These are phyloP conservation scores for Heteractis magnifica DNA, from an alignment of 92 coral and sea anemone genomes.

Conservation along the genomic window DNA sequence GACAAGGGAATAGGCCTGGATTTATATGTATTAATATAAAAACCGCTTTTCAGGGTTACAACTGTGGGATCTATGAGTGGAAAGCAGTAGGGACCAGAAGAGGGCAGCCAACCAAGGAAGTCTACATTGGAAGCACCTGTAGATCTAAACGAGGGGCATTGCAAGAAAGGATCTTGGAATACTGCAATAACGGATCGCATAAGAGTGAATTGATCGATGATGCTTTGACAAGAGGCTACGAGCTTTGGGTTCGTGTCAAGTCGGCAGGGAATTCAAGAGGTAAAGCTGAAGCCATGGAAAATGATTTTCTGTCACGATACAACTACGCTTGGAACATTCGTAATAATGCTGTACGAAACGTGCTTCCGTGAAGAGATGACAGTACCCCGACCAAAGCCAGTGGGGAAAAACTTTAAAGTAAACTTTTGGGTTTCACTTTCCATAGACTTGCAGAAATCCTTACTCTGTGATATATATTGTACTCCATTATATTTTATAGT, in stretches of 20 bases:
- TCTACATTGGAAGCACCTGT: neutral
- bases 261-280: neutral
- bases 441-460: no score
- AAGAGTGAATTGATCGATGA: neutral
- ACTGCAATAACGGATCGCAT: neutral
- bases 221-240: neutral
- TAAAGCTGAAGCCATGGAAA: neutral
- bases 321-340: neutral
- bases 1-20: neutral
- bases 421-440: no score
- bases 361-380: neutral
- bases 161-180: constrained; percentile 29
- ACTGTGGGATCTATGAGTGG: constrained; percentile 75
- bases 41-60: neutral
- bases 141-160: constrained; percentile 25
- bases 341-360: neutral
- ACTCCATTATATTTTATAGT: no score
- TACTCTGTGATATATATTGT: no score
- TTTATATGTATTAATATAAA: constrained; percentile 19
- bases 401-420: no score
- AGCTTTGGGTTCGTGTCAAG: neutral
- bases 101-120: neutral
- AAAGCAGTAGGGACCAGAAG: neutral
- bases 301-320: neutral
- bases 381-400: no score